These are phyloP conservation scores for Chionis minor DNA, from an alignment of 2,113 vertebrate species.

Conservation along the genomic window DNA sequence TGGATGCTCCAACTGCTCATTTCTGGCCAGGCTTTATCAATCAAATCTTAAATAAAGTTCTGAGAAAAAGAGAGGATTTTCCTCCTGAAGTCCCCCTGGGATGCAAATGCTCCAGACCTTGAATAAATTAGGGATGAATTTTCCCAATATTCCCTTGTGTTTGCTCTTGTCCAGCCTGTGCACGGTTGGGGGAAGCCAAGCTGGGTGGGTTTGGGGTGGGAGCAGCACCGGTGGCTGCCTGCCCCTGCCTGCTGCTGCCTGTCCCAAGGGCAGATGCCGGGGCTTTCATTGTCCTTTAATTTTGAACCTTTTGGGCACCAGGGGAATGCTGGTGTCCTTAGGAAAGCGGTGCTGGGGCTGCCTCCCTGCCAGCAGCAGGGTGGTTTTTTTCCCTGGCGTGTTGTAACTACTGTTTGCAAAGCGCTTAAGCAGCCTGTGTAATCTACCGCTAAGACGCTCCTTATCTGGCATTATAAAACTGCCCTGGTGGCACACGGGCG, in stretches of 20 bases:
- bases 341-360: neutral
- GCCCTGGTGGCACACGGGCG: neutral
- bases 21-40: neutral
- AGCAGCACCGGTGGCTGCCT: neutral
- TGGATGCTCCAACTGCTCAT: neutral
- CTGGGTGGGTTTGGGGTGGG: neutral
- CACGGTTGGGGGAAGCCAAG: accelerated
- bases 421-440: conserved; percentile 55
- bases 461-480: conserved; percentile 40
- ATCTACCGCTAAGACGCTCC: conserved; percentile 44
- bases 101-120: neutral
- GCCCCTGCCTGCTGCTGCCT: neutral
- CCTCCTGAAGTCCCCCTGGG: neutral
- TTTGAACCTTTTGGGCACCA: neutral
- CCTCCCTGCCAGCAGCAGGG: neutral
- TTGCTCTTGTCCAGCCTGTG: neutral
- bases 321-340: neutral
- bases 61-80: neutral
- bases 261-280: neutral
- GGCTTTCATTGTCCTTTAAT: neutral
- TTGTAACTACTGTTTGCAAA: conserved; percentile 66
- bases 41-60: neutral
- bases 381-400: neutral
- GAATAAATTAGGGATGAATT: neutral
- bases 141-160: neutral